phyloP scores from a whole-genome alignment of 2,113 vertebrate genomes.

The Struthidea cinerea region DNA sequence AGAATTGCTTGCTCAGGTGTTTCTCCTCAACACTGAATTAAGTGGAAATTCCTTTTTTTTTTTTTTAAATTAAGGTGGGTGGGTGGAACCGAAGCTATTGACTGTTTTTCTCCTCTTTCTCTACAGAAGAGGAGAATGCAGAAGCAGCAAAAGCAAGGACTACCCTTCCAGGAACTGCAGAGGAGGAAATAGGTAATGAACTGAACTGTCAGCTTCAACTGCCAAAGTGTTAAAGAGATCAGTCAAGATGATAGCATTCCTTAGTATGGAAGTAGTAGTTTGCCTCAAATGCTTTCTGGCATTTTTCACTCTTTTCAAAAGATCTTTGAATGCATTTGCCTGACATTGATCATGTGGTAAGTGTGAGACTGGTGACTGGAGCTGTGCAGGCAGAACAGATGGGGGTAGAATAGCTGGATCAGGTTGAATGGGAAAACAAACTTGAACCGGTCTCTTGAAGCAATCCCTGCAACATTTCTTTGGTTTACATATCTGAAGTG shows the following conservation, averaged over 20 bases:
- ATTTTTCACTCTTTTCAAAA: neutral
- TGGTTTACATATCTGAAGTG: neutral
- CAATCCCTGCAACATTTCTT: neutral
- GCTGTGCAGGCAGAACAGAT: neutral
- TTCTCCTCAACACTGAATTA: neutral
- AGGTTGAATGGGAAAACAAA: neutral
- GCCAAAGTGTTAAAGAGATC: neutral
- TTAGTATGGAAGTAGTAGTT: neutral
- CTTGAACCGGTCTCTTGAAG: neutral
- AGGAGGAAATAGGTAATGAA: constrained; percentile 72
- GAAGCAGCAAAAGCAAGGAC: constrained; percentile 76
- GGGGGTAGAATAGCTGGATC: neutral
- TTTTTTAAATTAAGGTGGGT: neutral
- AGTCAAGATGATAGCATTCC: neutral
- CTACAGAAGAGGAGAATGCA: constrained; percentile 74
- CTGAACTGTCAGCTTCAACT: neutral
- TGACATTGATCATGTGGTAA: neutral
- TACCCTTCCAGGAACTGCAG: constrained; percentile 71
- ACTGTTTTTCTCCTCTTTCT: neutral
- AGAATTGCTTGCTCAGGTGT: neutral
- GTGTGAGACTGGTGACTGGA: neutral
- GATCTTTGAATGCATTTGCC: neutral
- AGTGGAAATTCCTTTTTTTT: neutral
- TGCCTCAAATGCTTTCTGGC: neutral
- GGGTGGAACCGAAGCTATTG: neutral